These are phyloP conservation scores for Netelia inedita DNA, from an alignment of 2,888 invertebrate species.

Conservation along the genomic window DNA sequence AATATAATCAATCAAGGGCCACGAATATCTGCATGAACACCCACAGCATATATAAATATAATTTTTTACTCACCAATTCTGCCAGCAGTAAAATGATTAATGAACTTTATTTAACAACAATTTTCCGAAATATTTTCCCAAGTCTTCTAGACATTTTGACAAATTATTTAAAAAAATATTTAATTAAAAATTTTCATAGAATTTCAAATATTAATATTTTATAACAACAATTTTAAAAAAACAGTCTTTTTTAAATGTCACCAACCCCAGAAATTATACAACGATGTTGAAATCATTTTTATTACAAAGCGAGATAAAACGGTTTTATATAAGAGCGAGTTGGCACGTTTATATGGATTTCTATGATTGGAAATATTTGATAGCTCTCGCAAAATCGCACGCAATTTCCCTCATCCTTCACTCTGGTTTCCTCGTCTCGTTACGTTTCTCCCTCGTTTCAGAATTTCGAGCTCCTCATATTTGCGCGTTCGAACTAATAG, in stretches of 20 bases:
- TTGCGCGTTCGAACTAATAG: constrained; percentile 40
- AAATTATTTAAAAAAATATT: neutral
- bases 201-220: neutral
- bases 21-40: no score
- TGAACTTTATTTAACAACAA: no score
- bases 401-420: neutral
- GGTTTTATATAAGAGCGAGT: neutral
- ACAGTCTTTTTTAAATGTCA: no score
- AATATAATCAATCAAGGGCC: constrained; percentile 14
- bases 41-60: no score
- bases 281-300: neutral
- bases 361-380: constrained; percentile 53
- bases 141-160: no score
- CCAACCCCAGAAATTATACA: neutral
- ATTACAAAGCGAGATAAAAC: neutral
- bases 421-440: neutral
- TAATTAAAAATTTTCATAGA: neutral
- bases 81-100: no score
- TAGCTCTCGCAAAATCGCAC: constrained; percentile 6
- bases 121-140: no score
- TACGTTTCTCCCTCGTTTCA: neutral
- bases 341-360: constrained; percentile 24
- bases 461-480: constrained; percentile 22
- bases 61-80: no score
- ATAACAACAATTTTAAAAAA: no score